Percentiles rank a stretch among this genome's conserved stretches.
phyloP scores from a whole-genome alignment of 2,113 vertebrate species.

The Asarcornis scutulata region DNA sequence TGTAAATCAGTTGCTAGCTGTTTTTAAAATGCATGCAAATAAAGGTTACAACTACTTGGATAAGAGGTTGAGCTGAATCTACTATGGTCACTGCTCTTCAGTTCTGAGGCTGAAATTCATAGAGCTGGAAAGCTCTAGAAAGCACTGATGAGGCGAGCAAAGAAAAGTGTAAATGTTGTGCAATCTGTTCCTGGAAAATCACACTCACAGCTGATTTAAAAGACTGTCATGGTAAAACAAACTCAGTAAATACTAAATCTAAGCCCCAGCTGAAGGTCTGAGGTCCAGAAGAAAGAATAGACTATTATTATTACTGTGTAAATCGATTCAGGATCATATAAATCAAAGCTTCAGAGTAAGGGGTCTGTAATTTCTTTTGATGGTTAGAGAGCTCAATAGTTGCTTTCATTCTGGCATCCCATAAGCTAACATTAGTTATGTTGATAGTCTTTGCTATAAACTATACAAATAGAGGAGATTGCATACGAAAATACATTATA shows the following conservation, averaged over 20 bases:
- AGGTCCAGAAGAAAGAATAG: constrained; percentile 41
- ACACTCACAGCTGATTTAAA: not conserved
- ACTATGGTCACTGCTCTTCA: not conserved
- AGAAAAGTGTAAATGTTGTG: not conserved
- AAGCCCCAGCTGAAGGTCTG: constrained; percentile 28
- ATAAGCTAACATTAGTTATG: constrained; percentile 51
- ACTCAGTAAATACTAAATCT: constrained; percentile 64
- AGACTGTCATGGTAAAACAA: constrained; percentile 51
- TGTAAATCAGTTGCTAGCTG: not conserved
- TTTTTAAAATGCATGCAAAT: not conserved
- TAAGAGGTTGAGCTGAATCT: not conserved
- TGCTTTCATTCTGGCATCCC: constrained; percentile 61
- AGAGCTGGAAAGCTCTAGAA: not conserved
- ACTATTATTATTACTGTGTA: constrained; percentile 32
- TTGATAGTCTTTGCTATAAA: constrained; percentile 51
- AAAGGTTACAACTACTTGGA: not conserved
- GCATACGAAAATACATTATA: constrained; percentile 26
- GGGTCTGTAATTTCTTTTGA: constrained; percentile 50
- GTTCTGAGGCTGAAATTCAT: not conserved
- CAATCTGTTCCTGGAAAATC: constrained; percentile 7
- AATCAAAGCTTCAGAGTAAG: constrained; percentile 13
- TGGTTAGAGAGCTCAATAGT: constrained; percentile 54
- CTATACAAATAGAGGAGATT: not conserved
- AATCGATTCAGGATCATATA: not conserved
- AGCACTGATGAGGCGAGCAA: constrained; percentile 22